Percentiles rank a stretch among this genome's conserved stretches.
Evolutionary conservation across 1,140 invertebrate species (phyloP).

Genomic region (Drosophila athabasca): DNA sequence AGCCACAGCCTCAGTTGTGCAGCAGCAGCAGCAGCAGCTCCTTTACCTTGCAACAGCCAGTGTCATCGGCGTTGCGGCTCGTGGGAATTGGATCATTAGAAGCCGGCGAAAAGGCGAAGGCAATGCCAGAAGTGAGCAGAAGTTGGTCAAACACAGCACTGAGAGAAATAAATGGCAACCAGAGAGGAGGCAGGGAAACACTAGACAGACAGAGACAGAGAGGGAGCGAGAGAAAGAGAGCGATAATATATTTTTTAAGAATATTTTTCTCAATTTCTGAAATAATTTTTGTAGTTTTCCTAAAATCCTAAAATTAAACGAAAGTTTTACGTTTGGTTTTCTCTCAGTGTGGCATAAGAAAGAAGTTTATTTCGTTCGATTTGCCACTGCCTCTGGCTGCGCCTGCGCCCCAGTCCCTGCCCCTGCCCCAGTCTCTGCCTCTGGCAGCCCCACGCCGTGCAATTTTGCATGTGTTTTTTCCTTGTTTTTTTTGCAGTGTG

Average conservation of each 20-base stretch:
- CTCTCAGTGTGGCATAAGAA: slow-evolving; percentile 35
- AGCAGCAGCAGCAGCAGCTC: slow-evolving; percentile 46
- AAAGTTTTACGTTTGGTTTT: neutral
- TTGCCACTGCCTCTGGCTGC: slow-evolving; percentile 26
- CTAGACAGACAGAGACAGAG: neutral
- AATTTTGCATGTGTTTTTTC: slow-evolving; percentile 69
- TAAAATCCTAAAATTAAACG: neutral
- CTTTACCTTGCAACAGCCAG: slow-evolving; percentile 69
- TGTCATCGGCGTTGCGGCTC: slow-evolving; percentile 78
- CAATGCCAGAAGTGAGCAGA: slow-evolving; percentile 64
- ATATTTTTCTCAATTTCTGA: too few species aligned
- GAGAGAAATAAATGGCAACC: slow-evolving; percentile 12
- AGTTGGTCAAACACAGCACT: slow-evolving; percentile 69
- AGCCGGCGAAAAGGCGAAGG: slow-evolving; percentile 65
- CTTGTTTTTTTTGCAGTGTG: neutral
- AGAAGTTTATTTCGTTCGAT: slow-evolving; percentile 57
- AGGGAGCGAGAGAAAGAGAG: too few species aligned
- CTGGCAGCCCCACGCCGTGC: slow-evolving; percentile 39
- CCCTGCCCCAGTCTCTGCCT: neutral
- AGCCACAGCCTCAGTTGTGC: neutral
- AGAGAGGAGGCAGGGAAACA: too few species aligned
- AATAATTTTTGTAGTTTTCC: too few species aligned
- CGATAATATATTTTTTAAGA: too few species aligned
- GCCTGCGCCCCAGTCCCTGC: too few species aligned
- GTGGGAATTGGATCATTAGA: slow-evolving; percentile 82